These are phyloP conservation scores for Quiscalus mexicanus DNA, from an alignment of 2,113 vertebrate species.

Conservation along the genomic window DNA sequence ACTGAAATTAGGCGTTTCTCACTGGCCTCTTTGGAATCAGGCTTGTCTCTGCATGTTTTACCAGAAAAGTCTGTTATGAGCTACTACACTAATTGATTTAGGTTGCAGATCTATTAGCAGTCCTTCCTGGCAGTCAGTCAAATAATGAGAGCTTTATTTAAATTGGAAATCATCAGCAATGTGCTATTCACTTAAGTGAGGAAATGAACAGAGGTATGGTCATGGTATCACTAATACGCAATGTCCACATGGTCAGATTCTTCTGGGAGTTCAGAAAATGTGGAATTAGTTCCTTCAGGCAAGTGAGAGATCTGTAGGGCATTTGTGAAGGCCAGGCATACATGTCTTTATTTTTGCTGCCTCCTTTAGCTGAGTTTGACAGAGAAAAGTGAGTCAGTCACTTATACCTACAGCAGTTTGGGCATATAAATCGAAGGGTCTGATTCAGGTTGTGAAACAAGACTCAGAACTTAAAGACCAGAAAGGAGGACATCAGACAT, in stretches of 20 bases:
- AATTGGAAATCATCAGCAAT: neutral
- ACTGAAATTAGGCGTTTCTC: neutral
- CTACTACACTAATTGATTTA: slow-evolving; percentile 1
- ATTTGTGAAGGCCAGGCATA: neutral
- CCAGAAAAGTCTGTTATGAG: neutral
- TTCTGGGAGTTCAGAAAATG: neutral
- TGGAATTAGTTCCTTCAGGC: neutral
- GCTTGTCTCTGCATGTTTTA: neutral
- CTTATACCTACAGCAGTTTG: neutral
- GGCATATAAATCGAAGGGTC: neutral
- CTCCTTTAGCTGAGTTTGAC: neutral
- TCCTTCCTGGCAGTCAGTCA: slow-evolving; percentile 29
- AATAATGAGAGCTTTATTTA: slow-evolving; percentile 5
- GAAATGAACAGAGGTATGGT: neutral
- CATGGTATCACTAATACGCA: accelerated
- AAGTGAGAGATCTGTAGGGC: accelerated
- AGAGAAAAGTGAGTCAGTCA: neutral
- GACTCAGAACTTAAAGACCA: neutral
- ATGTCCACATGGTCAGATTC: neutral
- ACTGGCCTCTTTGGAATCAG: neutral
- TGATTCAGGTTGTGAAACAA: neutral
- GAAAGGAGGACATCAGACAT: neutral
- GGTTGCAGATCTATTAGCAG: neutral
- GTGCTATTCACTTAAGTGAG: neutral
- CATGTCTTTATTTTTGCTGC: neutral